phyloP scores from a whole-genome alignment of 2,113 vertebrate genomes.

The Xyrauchen texanus region DNA sequence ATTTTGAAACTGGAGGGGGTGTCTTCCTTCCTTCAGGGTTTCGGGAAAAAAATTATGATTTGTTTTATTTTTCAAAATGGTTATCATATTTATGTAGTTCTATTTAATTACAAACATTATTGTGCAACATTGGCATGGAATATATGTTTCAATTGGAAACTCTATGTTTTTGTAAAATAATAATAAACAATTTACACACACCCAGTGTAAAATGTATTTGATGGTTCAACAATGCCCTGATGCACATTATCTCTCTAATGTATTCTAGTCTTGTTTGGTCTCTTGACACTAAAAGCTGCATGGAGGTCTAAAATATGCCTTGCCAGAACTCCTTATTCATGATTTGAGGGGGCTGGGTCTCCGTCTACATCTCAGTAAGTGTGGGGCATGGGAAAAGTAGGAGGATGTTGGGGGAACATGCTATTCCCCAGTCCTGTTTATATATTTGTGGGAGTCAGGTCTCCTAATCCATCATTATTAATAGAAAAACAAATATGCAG shows the following conservation, averaged over 20 bases:
- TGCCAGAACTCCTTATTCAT: constrained; percentile 66
- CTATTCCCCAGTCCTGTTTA: constrained; percentile 69
- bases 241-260: constrained; percentile 39
- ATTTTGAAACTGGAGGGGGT: not conserved
- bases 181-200: not conserved
- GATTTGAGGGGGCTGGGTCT: constrained; percentile 49
- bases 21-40: not conserved
- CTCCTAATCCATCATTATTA: constrained; percentile 75
- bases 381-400: constrained; percentile 29
- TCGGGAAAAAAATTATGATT: not conserved
- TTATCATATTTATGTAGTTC: not conserved
- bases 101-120: constrained; percentile 22
- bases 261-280: constrained; percentile 47
- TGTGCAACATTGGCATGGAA: not conserved
- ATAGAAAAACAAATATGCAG: constrained; percentile 65
- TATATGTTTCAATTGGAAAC: not conserved
- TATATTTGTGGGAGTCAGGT: constrained; percentile 74
- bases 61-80: too few relatives aligned
- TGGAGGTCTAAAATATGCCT: constrained; percentile 66
- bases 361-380: not conserved
- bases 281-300: constrained; percentile 40
- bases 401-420: constrained; percentile 37
- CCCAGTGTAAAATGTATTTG: constrained; percentile 15
- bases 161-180: constrained; percentile 6
- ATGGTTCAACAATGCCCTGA: constrained; percentile 27